A percentile compares a stretch with the other conserved stretches of the same genome.
phyloP scores from a whole-genome alignment of 2,113 vertebrate genomes.

The Cathartes aura region DNA sequence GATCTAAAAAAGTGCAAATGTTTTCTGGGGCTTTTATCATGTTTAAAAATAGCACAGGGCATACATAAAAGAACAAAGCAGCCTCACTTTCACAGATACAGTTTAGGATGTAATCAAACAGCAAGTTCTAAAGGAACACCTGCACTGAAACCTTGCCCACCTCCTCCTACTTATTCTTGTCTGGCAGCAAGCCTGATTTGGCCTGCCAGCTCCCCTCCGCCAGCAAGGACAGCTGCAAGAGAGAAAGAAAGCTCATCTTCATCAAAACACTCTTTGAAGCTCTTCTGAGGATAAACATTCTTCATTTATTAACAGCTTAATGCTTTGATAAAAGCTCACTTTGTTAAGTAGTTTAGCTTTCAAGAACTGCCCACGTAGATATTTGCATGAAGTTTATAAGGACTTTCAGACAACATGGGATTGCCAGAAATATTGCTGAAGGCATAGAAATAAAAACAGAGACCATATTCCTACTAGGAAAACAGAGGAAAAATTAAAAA shows the following conservation, averaged over 20 bases:
- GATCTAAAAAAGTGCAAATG: background rate
- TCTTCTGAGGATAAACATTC: conserved; percentile 63
- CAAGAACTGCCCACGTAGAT: background rate
- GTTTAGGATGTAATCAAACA: conserved; percentile 36
- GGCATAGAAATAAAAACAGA: conserved; percentile 21
- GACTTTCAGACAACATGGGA: background rate
- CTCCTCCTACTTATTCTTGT: background rate
- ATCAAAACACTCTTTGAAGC: conserved; percentile 72
- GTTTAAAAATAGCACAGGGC: conserved; percentile 46
- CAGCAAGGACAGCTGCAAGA: conserved; percentile 60
- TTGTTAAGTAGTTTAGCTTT: conserved; percentile 63
- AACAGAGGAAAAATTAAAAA: conserved; percentile 8
- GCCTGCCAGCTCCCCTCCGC: conserved; percentile 5
- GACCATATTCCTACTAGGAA: background rate
- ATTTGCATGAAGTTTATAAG: conserved; percentile 50
- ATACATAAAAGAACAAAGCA: conserved; percentile 13
- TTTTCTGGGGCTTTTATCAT: background rate
- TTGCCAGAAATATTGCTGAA: conserved; percentile 21
- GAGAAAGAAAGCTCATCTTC: conserved; percentile 60
- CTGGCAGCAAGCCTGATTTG: conserved; percentile 45
- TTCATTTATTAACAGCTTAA: conserved; percentile 70
- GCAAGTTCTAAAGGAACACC: conserved; percentile 47
- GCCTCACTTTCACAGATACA: conserved; percentile 17
- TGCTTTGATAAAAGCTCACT: conserved; percentile 72
- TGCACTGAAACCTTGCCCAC: conserved; percentile 47